phyloP scores from a whole-genome alignment of 2,888 invertebrate species.

The Pollenia griseotomentosa region DNA sequence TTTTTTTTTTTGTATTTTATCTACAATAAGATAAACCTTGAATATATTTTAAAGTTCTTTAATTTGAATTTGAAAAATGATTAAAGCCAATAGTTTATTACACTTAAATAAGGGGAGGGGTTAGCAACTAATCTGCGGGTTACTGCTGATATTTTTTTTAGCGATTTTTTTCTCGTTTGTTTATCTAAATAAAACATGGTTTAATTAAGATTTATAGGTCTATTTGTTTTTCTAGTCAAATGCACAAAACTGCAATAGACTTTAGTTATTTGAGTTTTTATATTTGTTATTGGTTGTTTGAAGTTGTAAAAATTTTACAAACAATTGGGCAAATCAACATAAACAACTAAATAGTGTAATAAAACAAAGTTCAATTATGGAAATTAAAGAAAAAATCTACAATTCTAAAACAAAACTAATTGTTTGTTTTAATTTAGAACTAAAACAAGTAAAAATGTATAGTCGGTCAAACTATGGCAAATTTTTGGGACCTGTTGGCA shows the following conservation, averaged over 20 bases:
- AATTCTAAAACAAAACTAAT: no score
- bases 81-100: background rate
- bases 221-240: constrained; percentile 45
- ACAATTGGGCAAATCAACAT: constrained; percentile 43
- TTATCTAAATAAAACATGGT: constrained; percentile 8
- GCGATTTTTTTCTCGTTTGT: background rate
- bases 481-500: no score
- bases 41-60: constrained; percentile 30
- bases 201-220: constrained; percentile 55
- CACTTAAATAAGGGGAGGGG: no score
- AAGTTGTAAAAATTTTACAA: constrained; percentile 52
- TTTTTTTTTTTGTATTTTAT: no score
- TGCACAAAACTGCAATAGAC: constrained; percentile 33
- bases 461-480: no score
- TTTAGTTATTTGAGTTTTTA: constrained; percentile 1
- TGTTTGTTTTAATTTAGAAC: no score
- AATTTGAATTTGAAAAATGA: constrained; percentile 5
- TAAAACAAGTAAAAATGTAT: no score
- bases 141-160: background rate
- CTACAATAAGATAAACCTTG: background rate
- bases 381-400: no score
- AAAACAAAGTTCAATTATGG: background rate
- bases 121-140: background rate
- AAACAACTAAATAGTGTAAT: background rate
- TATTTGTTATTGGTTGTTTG: constrained; percentile 18